Conservation (phyloP, 2,888 invertebrate species). For the Pyrgus malvae region DNA sequence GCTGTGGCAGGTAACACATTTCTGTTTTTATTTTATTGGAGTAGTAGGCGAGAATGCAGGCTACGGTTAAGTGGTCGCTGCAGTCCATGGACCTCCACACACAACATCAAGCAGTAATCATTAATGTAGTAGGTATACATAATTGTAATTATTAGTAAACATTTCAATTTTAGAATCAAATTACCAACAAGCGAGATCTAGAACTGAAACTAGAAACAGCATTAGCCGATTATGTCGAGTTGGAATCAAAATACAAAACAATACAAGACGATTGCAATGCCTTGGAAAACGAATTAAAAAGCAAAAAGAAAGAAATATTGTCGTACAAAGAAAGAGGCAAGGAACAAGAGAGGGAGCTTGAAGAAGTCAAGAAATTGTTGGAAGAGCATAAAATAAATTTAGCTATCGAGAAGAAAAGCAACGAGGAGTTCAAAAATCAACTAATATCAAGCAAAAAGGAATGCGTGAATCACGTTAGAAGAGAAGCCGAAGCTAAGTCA, state of each 20-base stretch:
- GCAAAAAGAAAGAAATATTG: conserved; percentile 69
- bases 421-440: conserved; percentile 57
- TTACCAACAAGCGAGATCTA: conserved; percentile 75
- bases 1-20: too few species aligned
- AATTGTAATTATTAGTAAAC: too few species aligned
- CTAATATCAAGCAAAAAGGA: conserved; percentile 58
- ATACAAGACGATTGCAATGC: conserved; percentile 44
- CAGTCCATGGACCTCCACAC: too few species aligned
- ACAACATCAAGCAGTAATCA: too few species aligned
- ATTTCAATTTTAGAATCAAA: too few species aligned
- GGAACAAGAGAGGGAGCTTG: conserved; percentile 51
- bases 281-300: conserved; percentile 55
- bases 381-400: conserved; percentile 62
- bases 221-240: conserved; percentile 75
- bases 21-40: too few species aligned
- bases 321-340: conserved; percentile 65
- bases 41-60: too few species aligned
- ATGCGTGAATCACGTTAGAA: conserved; percentile 53
- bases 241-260: conserved; percentile 67
- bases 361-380: conserved; percentile 47
- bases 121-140: too few species aligned
- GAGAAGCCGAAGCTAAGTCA: conserved; percentile 69
- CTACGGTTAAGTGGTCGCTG: too few species aligned
- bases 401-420: conserved; percentile 57
- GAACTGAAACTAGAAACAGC: conserved; percentile 80